Conservation (phyloP, 2,888 invertebrate species). For the Cinara cedri region DNA sequence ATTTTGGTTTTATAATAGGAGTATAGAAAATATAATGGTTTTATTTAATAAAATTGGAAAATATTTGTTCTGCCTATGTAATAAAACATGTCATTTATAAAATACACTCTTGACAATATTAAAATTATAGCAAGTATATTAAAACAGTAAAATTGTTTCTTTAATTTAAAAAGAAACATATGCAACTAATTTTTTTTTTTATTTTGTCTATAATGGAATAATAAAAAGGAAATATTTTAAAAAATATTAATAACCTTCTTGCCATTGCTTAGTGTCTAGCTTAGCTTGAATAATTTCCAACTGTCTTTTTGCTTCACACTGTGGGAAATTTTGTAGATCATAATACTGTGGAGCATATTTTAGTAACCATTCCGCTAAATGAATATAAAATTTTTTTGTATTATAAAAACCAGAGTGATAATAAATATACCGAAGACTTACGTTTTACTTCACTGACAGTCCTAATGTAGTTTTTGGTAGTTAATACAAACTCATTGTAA, state of each 20-base stretch:
- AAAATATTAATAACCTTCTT: constrained; percentile 79
- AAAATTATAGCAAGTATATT: constrained; percentile 13
- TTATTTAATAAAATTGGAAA: constrained; percentile 10
- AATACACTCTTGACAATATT: not conserved
- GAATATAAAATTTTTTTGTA: constrained; percentile 55
- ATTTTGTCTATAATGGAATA: constrained; percentile 29
- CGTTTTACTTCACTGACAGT: constrained; percentile 99
- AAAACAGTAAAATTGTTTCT: not conserved
- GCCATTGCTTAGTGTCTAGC: constrained; percentile 84
- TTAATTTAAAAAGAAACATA: constrained; percentile 2
- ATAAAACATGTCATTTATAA: constrained; percentile 6
- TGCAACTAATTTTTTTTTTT: not conserved
- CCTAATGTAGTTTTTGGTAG: constrained; percentile 98
- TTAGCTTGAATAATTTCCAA: constrained; percentile 85
- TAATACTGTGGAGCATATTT: constrained; percentile 98
- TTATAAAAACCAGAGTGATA: constrained; percentile 17
- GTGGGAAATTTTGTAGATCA: constrained; percentile 96
- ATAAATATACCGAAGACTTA: constrained; percentile 66
- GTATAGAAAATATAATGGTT: not conserved
- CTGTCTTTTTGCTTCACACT: constrained; percentile 94
- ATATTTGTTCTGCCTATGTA: constrained; percentile 49
- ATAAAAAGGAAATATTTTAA: not conserved
- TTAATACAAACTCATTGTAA: constrained; percentile 99
- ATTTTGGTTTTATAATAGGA: not conserved
- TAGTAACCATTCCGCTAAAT: constrained; percentile 88